Conservation (phyloP, 1,140 invertebrate genomes). For the Panonychus citri region DNA sequence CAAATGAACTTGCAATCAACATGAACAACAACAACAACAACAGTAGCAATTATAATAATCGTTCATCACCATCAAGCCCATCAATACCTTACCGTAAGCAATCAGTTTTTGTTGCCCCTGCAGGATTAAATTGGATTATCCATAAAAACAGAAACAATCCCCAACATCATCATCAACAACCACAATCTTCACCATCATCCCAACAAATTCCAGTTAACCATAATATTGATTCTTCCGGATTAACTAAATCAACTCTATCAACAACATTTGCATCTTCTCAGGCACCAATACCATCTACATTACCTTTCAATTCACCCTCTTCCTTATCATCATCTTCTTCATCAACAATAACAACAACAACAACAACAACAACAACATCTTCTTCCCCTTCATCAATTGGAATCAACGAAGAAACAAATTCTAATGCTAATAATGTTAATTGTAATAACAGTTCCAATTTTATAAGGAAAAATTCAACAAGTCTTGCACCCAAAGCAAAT, state of each 20-base stretch:
- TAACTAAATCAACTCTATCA: not conserved
- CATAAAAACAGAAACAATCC: not conserved
- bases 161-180: not conserved
- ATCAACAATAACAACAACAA: not conserved
- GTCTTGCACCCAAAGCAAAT: not conserved
- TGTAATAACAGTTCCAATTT: not conserved
- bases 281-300: not conserved
- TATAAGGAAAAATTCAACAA: not conserved
- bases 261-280: not conserved
- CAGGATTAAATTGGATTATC: constrained; percentile 1
- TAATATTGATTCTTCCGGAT: not conserved
- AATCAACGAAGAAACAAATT: not conserved
- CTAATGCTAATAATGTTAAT: not conserved
- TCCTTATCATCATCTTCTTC: not conserved
- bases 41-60: not conserved
- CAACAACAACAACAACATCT: not conserved
- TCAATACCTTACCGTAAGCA: constrained; percentile 6
- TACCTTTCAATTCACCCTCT: not conserved
- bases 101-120: constrained; percentile 9
- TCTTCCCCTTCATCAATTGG: not conserved
- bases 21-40: no score
- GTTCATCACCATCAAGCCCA: not conserved
- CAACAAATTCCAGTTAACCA: not conserved
- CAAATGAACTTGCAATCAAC: no score
- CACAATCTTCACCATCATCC: not conserved